These are phyloP conservation scores for Caenorhabditis sp. DNA, from an alignment of 2,888 invertebrate species.

Conservation along the genomic window DNA sequence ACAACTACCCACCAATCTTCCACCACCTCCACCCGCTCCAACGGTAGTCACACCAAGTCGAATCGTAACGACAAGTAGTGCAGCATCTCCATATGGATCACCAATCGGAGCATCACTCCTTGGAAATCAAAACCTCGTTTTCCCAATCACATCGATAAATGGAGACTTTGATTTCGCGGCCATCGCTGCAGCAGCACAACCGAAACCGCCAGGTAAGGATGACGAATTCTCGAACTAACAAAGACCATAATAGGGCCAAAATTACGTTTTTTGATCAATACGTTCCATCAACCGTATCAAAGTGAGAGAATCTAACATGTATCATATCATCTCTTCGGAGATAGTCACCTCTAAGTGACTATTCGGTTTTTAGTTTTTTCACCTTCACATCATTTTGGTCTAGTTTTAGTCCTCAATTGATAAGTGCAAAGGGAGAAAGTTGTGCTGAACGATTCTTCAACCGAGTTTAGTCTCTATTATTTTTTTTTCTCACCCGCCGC, in stretches of 20 bases:
- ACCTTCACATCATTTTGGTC: conserved; percentile 1
- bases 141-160: conserved; percentile 56
- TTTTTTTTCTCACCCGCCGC: conserved; percentile 4
- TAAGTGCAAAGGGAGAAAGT: too few species aligned
- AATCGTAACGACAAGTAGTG: conserved; percentile 47
- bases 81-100: conserved; percentile 65
- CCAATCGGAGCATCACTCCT: conserved; percentile 60
- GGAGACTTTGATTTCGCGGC: conserved; percentile 69
- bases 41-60: conserved; percentile 29
- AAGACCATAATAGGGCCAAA: neutral
- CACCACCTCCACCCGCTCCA: conserved; percentile 1
- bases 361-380: conserved; percentile 22
- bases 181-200: conserved; percentile 65
- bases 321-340: conserved; percentile 25
- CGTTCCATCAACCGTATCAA: conserved; percentile 18
- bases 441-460: neutral
- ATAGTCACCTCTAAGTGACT: conserved; percentile 14
- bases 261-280: neutral
- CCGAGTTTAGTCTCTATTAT: too few species aligned
- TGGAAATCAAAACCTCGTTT: conserved; percentile 44
- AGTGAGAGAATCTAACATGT: conserved; percentile 15
- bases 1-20: conserved; percentile 28
- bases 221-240: neutral
- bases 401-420: neutral
- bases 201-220: conserved; percentile 40